These are phyloP conservation scores for Bergia sp. DNA, from an alignment of 92 coral and sea anemone genomes.

Conservation along the genomic window DNA sequence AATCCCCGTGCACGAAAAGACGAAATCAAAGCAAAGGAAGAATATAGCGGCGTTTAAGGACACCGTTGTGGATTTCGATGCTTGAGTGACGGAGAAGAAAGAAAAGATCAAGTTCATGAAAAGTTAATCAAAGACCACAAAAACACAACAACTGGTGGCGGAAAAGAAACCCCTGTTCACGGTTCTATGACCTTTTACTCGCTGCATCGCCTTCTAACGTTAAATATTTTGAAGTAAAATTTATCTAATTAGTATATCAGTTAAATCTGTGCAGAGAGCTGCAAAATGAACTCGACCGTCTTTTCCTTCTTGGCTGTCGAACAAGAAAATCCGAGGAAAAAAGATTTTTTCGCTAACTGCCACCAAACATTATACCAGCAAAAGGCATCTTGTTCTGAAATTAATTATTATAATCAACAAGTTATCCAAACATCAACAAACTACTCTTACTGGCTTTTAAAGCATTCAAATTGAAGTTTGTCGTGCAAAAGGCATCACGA, in stretches of 20 bases:
- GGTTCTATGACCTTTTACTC: background rate
- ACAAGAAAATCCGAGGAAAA: background rate
- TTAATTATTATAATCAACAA: conserved; percentile 35
- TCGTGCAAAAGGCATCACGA: background rate
- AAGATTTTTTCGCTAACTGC: background rate
- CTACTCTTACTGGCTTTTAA: background rate
- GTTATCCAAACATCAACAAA: conserved; percentile 39
- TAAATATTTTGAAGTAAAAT: background rate
- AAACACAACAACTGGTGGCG: conserved; percentile 44
- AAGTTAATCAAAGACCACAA: conserved; percentile 42
- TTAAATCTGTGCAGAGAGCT: background rate
- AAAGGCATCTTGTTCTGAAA: conserved; percentile 45
- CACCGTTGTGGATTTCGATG: conserved; percentile 41
- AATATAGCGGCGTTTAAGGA: conserved; percentile 39
- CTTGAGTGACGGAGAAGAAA: conserved; percentile 48
- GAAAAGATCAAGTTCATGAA: conserved; percentile 47
- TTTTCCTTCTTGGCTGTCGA: background rate
- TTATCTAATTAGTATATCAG: background rate
- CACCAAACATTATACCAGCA: conserved; percentile 40
- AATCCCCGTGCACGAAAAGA: background rate
- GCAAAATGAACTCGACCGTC: background rate
- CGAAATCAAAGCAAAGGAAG: background rate
- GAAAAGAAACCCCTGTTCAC: background rate
- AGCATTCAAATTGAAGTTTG: background rate
- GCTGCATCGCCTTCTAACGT: background rate